Percentiles rank a stretch among this genome's conserved stretches.
Evolutionary conservation across 2,888 invertebrate species (phyloP).

Genomic region (Sarcophaga carnaria): DNA sequence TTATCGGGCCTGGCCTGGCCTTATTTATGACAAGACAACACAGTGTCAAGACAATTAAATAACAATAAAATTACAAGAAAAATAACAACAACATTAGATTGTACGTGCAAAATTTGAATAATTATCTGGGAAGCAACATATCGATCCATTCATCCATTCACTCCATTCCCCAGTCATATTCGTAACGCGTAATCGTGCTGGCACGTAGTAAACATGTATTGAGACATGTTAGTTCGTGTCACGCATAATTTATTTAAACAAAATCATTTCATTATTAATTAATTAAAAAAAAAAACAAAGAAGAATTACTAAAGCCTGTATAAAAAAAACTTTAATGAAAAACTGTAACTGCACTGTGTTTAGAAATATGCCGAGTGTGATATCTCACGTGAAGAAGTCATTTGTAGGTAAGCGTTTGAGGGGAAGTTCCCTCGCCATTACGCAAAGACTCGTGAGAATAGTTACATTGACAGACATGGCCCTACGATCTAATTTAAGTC

Average conservation of each 20-base stretch:
- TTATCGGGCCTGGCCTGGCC: not conserved
- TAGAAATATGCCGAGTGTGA: too few species aligned
- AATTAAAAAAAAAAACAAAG: not conserved
- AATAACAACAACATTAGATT: constrained; percentile 16
- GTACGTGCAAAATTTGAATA: constrained; percentile 52
- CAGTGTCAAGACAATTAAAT: constrained; percentile 51
- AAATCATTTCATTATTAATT: constrained; percentile 10
- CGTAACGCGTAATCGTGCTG: not conserved
- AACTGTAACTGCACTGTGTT: too few species aligned
- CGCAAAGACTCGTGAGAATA: too few species aligned
- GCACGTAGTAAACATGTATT: constrained; percentile 29
- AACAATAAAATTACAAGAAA: constrained; percentile 31
- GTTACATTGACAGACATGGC: too few species aligned
- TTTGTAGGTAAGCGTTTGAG: too few species aligned
- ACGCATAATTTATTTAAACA: constrained; percentile 60
- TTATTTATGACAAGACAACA: constrained; percentile 15
- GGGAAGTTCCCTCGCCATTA: too few species aligned
- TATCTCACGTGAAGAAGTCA: too few species aligned
- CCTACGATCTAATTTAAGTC: too few species aligned
- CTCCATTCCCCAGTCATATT: not conserved
- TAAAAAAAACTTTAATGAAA: not conserved
- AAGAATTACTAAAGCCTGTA: not conserved
- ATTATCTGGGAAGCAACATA: constrained; percentile 29
- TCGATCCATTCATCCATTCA: not conserved
- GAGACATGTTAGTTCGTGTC: constrained; percentile 53